Percentiles rank a stretch among this genome's conserved stretches.
phyloP scores from a whole-genome alignment of 1,140 invertebrate species.

The Polypedilum vanderplanki region DNA sequence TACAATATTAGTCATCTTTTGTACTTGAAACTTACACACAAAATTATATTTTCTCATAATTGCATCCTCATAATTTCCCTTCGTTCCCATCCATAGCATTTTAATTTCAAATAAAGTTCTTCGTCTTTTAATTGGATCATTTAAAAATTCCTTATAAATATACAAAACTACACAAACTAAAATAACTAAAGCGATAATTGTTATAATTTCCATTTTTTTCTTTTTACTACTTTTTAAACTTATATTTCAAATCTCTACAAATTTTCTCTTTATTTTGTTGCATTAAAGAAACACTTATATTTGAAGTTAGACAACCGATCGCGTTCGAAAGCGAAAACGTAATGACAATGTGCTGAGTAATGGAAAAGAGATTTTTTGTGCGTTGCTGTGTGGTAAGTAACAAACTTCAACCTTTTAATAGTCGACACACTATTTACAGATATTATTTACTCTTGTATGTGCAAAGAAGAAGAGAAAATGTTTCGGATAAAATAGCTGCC shows the following conservation, averaged over 20 bases:
- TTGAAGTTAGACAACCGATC: neutral
- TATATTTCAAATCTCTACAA: neutral
- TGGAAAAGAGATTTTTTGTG: neutral
- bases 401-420: no score
- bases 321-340: constrained; percentile 2
- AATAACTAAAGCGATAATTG: neutral
- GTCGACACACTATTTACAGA: no score
- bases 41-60: constrained; percentile 6
- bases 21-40: neutral
- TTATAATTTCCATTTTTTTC: neutral
- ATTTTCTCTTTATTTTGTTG: neutral
- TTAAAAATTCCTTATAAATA: neutral
- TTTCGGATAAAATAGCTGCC: no score
- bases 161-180: neutral
- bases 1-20: no score
- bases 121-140: neutral
- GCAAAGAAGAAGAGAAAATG: no score
- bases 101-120: neutral
- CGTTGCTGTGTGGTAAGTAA: no score
- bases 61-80: constrained; percentile 6
- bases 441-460: no score
- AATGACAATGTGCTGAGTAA: neutral
- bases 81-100: neutral
- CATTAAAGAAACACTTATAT: neutral
- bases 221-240: neutral